Base-by-base conservation (phyloP, 2,113 vertebrate genomes). In the Sinocyclocheilus rhinocerous region DNA sequence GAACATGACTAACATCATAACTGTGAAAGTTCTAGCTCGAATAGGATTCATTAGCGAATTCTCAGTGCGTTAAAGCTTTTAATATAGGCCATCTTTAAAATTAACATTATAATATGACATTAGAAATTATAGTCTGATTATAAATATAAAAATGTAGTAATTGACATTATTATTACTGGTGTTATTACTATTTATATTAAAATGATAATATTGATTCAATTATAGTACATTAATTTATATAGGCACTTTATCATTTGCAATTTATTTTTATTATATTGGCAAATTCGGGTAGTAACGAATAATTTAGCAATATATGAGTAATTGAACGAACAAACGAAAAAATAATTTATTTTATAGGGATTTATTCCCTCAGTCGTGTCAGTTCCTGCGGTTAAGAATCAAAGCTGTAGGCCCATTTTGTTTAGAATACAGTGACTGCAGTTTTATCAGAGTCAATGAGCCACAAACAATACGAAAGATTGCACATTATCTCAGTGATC, bases 1-100 rank as follows among this genome's bases (percentile, higher is more conserved):
- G 29, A 81, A 52, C 36, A 52, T 55, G 73, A 65, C 52, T 73
- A 83, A 72, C 81, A 57, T 33, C 81, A 57, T 33, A 57, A 83
- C 45, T 26, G 67, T 33, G 13, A 83, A 83, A 73, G 26, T 73
- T 72, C n/a, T 16, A 26, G 11, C 36, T 33, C 8, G 22, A 65
- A 48, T 65, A 6, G 33, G 76, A 39, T 36, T n/a, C 29, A 57
- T 77, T 26, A 39, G 12, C 4, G 4, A 36, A 57, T 20, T 22
- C 2, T 36, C 9, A n/a, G 8, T 22, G 18, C 15, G 16, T 70
- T 70, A 20, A 8, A 10, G 29, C 18, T 39, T 33, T 22, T 6
- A 72, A 39, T 22, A 39, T 22, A 22, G 12, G 11, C 48, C 4
- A 0, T 72, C 16, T 70, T 70, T 33, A 9, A 69, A 36, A 4